These are phyloP conservation scores for Amphimallon solstitiale DNA, from an alignment of 2,888 invertebrate genomes.

Conservation along the genomic window DNA sequence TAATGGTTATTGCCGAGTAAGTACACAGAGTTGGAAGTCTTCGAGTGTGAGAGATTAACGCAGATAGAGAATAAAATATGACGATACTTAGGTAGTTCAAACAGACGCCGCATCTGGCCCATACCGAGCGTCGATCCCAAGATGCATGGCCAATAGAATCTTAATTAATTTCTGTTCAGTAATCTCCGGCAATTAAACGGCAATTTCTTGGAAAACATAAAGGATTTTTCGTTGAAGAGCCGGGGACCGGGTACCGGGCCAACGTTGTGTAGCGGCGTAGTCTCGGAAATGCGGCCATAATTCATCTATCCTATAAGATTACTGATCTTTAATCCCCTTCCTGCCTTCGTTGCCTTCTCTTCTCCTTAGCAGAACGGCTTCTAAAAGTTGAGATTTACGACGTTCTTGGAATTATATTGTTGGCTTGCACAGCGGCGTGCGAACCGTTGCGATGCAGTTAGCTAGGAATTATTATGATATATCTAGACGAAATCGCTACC, in stretches of 20 bases:
- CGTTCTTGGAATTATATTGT: constrained; percentile 73
- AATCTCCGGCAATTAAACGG: constrained; percentile 64
- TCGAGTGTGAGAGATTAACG: constrained; percentile 58
- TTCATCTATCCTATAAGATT: constrained; percentile 77
- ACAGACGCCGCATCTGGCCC: constrained; percentile 29
- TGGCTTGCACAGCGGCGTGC: constrained; percentile 61
- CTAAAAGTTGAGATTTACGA: constrained; percentile 80
- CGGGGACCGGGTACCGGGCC: constrained; percentile 57
- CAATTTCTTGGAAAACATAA: constrained; percentile 64
- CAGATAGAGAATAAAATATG: constrained; percentile 59
- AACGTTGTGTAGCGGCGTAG: constrained; percentile 36
- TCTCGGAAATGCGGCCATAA: constrained; percentile 68
- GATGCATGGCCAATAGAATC: constrained; percentile 64
- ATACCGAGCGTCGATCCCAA: constrained; percentile 55
- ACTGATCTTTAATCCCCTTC: constrained; percentile 81
- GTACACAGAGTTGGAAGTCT: constrained; percentile 7
- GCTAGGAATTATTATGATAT: constrained; percentile 67
- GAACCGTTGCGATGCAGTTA: constrained; percentile 58
- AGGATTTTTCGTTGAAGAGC: constrained; percentile 61
- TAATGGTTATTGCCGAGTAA: constrained; percentile 61
- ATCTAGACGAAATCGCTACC: constrained; percentile 64
- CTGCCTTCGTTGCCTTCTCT: constrained; percentile 62
- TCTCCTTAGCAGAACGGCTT: constrained; percentile 63
- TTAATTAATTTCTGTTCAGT: constrained; percentile 64
- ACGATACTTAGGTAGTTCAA: constrained; percentile 49